These are phyloP conservation scores for Chiloscyllium plagiosum DNA, from an alignment of 2,113 vertebrate species.

Conservation along the genomic window DNA sequence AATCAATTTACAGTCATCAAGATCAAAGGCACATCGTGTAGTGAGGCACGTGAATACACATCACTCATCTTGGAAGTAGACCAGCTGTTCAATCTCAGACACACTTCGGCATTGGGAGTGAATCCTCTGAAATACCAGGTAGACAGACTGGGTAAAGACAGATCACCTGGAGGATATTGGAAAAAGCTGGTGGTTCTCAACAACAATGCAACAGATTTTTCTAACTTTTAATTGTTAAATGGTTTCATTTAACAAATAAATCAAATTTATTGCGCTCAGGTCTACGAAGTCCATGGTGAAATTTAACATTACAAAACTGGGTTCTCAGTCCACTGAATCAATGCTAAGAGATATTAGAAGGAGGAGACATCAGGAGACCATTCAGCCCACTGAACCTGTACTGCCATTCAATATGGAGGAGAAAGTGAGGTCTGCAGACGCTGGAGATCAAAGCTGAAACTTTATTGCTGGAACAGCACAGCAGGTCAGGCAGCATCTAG, in stretches of 20 bases:
- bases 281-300: not conserved
- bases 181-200: not conserved
- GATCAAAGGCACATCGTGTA: not conserved
- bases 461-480: too few species aligned
- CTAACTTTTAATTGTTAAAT: not conserved
- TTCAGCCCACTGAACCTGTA: too few species aligned
- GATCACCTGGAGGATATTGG: not conserved
- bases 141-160: not conserved
- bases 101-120: not conserved
- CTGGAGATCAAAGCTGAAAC: too few species aligned
- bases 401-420: too few species aligned
- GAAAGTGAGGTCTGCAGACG: too few species aligned
- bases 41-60: not conserved
- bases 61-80: not conserved
- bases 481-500: too few species aligned
- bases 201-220: not conserved
- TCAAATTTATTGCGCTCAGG: not conserved
- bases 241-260: not conserved
- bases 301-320: not conserved
- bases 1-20: not conserved
- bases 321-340: not conserved
- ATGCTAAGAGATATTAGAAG: too few species aligned
- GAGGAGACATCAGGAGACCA: too few species aligned
- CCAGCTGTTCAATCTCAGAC: not conserved
- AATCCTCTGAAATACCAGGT: too few species aligned